A percentile compares a stretch with the other conserved stretches of the same genome.
Evolutionary conservation across 2,797 vertebrate genomes (phyloP).

Genomic region (Erethizon dorsatum): DNA sequence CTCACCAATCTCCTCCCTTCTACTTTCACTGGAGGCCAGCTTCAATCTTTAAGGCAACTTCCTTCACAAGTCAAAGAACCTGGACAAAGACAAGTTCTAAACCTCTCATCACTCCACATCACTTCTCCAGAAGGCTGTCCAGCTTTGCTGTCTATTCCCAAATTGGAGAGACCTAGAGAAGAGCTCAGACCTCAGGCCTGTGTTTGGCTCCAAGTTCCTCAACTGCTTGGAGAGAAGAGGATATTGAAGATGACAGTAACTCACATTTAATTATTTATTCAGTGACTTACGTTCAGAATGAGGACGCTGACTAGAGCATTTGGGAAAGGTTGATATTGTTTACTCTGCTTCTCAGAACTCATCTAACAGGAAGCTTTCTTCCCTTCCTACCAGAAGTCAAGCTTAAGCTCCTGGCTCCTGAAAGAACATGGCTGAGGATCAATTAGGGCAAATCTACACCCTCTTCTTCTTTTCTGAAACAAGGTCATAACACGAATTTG

Average conservation of each 20-base stretch:
- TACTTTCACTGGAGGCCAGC: background rate
- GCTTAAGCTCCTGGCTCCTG: background rate
- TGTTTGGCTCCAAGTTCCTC: background rate
- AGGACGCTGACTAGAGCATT: slow-evolving; percentile 30
- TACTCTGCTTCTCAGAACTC: background rate
- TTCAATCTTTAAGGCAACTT: background rate
- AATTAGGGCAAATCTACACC: background rate
- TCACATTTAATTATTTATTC: slow-evolving; percentile 57
- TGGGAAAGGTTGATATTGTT: slow-evolving; percentile 36
- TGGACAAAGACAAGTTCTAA: background rate
- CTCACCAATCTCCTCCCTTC: background rate
- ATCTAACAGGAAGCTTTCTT: background rate
- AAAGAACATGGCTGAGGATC: background rate
- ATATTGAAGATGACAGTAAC: slow-evolving; percentile 8
- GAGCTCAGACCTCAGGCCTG: background rate
- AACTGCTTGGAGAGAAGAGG: background rate
- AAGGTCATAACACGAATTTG: slow-evolving; percentile 2
- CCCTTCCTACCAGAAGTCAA: background rate
- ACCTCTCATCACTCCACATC: background rate
- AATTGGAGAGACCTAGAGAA: background rate
- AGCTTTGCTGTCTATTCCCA: background rate
- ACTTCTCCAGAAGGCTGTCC: background rate
- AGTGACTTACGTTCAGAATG: slow-evolving; percentile 46
- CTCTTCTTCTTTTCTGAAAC: background rate
- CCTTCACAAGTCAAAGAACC: background rate